Conservation (phyloP, 92 coral and sea anemone species). For the Zoanthus gigantus region DNA sequence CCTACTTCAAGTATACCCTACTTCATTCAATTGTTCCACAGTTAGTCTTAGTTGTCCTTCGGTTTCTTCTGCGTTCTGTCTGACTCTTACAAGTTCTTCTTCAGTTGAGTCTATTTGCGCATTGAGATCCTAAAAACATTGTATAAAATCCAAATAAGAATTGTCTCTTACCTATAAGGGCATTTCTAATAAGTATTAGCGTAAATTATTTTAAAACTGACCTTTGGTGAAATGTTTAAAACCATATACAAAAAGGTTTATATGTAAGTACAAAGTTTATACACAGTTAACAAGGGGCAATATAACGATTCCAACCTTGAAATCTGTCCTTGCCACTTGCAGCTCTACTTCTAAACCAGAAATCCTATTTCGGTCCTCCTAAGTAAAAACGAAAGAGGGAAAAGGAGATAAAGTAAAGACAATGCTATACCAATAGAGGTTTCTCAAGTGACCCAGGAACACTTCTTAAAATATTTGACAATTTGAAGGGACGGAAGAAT, state of each 20-base stretch:
- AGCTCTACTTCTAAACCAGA: slow-evolving; percentile 70
- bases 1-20: not conserved
- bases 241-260: no score
- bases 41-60: slow-evolving; percentile 77
- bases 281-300: no score
- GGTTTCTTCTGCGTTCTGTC: slow-evolving; percentile 73
- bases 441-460: no score
- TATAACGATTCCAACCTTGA: slow-evolving; percentile 53
- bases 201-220: no score
- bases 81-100: slow-evolving; percentile 81
- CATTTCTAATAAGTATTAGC: no score
- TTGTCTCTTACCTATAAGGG: no score
- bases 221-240: not conserved
- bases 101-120: slow-evolving; percentile 75
- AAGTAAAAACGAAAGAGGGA: not conserved
- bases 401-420: no score
- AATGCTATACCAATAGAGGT: no score
- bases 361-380: slow-evolving; percentile 77
- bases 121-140: slow-evolving; percentile 72
- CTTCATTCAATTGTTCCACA: slow-evolving; percentile 88
- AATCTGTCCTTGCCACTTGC: slow-evolving; percentile 64
- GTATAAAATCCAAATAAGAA: not conserved
- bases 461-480: no score
- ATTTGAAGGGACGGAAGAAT: no score
- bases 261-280: not conserved